phyloP scores from a whole-genome alignment of 2,888 invertebrate genomes.

The Eutolmus rufibarbis region DNA sequence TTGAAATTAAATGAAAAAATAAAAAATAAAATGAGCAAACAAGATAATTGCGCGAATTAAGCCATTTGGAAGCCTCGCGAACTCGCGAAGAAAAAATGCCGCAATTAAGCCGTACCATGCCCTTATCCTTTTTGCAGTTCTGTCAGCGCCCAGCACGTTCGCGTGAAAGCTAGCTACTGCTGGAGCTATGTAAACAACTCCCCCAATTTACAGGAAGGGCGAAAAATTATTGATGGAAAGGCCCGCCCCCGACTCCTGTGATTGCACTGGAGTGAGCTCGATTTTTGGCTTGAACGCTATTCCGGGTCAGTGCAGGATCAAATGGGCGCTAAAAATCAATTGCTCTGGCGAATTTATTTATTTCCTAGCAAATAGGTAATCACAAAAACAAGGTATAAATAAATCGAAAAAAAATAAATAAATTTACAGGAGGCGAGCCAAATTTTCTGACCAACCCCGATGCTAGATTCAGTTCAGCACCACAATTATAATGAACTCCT shows the following conservation, averaged over 20 bases:
- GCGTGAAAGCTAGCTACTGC: not conserved
- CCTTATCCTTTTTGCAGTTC: not conserved
- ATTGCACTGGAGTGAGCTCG: not conserved
- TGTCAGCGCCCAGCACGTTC: not conserved
- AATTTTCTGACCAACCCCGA: not conserved
- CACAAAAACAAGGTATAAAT: not conserved
- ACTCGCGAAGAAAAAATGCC: not conserved
- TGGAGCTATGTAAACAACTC: not conserved
- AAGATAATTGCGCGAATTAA: slow-evolving; percentile 1
- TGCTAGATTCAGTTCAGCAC: not conserved
- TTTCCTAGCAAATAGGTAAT: not conserved
- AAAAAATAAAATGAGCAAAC: not conserved
- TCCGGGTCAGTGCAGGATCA: slow-evolving; percentile 10
- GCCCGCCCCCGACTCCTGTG: not conserved
- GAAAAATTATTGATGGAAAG: not conserved
- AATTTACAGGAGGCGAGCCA: not conserved
- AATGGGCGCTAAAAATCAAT: not conserved
- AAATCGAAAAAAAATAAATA: not conserved
- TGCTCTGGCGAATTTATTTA: not conserved
- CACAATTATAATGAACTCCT: slow-evolving; percentile 58
- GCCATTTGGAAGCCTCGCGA: not conserved
- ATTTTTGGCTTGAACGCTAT: not conserved
- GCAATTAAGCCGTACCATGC: not conserved
- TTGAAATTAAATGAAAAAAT: not conserved
- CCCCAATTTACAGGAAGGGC: not conserved